Evolutionary conservation across 2,888 invertebrate genomes (phyloP).

Genomic region (Nomada hirtipes): DNA sequence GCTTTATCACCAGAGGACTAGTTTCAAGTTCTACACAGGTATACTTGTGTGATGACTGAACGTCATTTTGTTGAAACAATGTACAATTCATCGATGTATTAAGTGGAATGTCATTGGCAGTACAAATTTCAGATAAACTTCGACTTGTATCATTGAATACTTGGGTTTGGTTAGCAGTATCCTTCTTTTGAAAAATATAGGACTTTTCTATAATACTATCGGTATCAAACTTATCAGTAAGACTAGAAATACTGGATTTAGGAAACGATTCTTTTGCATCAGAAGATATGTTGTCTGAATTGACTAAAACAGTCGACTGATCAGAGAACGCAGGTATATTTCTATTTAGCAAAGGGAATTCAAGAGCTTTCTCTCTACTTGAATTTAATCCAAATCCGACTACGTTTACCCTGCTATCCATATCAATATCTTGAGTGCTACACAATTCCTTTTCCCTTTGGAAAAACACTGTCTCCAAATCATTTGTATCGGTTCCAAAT

Average conservation of each 20-base stretch:
- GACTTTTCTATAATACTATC: conserved; percentile 39
- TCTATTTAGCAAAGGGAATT: conserved; percentile 43
- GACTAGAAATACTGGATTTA: conserved; percentile 40
- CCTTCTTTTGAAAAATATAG: conserved; percentile 54
- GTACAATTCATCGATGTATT: conserved; percentile 35
- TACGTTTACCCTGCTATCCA: conserved; percentile 38
- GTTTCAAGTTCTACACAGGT: conserved; percentile 7
- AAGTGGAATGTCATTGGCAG: conserved; percentile 33
- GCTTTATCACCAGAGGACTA: conserved; percentile 19
- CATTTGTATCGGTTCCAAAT: not conserved
- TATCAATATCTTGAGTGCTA: conserved; percentile 44
- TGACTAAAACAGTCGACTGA: conserved; percentile 39
- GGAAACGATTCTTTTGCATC: conserved; percentile 33
- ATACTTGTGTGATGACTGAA: conserved; percentile 12
- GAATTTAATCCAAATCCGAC: conserved; percentile 52
- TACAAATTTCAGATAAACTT: conserved; percentile 29
- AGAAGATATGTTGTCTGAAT: conserved; percentile 46
- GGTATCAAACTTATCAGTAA: conserved; percentile 42
- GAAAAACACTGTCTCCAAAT: conserved; percentile 1
- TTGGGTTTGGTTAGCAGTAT: conserved; percentile 47
- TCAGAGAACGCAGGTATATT: conserved; percentile 33
- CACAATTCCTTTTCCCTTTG: conserved; percentile 20
- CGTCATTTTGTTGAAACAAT: conserved; percentile 10
- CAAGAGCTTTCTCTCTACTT: conserved; percentile 26
- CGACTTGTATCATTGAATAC: conserved; percentile 19